phyloP scores from a whole-genome alignment of 2,888 invertebrate species.

The Chalcis sispes region DNA sequence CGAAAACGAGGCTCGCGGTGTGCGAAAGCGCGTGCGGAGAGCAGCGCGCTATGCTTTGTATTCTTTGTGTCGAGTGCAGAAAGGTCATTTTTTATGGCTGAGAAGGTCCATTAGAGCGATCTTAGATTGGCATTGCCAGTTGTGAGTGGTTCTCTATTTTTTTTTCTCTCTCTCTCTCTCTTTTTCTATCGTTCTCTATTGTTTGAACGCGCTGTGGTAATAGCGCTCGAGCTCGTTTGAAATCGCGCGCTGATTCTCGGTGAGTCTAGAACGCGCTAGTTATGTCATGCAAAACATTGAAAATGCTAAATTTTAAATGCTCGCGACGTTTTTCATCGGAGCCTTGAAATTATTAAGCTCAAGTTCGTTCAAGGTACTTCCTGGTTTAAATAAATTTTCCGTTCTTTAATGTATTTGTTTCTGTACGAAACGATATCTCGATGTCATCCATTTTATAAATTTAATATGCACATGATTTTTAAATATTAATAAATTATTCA shows the following conservation, averaged over 20 bases:
- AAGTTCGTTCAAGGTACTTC: conserved; percentile 33
- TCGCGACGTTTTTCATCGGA: too few species aligned
- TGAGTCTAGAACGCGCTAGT: not conserved
- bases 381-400: conserved; percentile 38
- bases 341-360: conserved; percentile 28
- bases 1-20: too few species aligned
- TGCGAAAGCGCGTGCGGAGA: too few species aligned
- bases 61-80: conserved; percentile 30
- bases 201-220: not conserved
- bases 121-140: conserved; percentile 17
- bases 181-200: too few species aligned
- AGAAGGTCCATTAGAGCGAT: conserved; percentile 32
- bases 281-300: not conserved
- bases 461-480: too few species aligned
- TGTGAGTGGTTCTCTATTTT: too few species aligned
- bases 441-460: too few species aligned
- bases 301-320: not conserved
- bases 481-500: too few species aligned
- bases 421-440: too few species aligned
- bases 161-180: too few species aligned
- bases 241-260: not conserved
- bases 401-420: too few species aligned
- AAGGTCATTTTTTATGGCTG: conserved; percentile 31
- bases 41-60: conserved; percentile 12
- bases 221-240: conserved; percentile 19